Conservation (phyloP, 1,140 invertebrate species). For the Lasioglossum baleicum region DNA sequence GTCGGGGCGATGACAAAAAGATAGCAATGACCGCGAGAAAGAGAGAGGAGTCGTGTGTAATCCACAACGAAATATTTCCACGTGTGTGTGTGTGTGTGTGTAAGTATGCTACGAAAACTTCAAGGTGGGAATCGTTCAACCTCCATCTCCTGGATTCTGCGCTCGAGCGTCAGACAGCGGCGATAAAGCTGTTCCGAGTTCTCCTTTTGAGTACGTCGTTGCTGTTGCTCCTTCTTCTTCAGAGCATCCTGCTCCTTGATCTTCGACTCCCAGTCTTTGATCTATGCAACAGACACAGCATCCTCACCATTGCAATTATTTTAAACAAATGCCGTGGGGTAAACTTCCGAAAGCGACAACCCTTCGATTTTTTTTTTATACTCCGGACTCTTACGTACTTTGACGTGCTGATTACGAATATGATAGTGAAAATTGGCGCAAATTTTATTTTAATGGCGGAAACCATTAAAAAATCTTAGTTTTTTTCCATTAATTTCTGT, state of each 20-base stretch:
- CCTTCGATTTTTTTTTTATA: no score
- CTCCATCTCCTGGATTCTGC: conserved; percentile 73
- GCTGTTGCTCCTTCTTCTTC: conserved; percentile 60
- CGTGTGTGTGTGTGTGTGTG: no score
- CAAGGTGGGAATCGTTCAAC: conserved; percentile 52
- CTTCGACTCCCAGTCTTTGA: conserved; percentile 66
- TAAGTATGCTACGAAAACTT: conserved; percentile 1
- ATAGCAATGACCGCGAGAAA: neutral
- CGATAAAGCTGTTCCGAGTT: conserved; percentile 70
- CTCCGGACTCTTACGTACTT: no score
- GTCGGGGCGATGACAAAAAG: neutral
- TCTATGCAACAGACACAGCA: conserved; percentile 42
- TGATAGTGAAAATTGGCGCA: no score
- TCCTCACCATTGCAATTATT: no score
- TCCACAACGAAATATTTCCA: neutral
- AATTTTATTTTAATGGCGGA: no score
- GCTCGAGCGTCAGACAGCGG: conserved; percentile 67
- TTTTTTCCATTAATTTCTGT: no score
- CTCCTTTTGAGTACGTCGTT: conserved; percentile 57
- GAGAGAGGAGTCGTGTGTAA: neutral
- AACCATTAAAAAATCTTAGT: no score
- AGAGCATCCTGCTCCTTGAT: conserved; percentile 60
- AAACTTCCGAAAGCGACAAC: no score
- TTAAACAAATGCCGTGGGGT: no score
- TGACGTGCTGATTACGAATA: no score